Base-by-base conservation (phyloP, 2,113 vertebrate species). In the Plestiodon gilberti region DNA sequence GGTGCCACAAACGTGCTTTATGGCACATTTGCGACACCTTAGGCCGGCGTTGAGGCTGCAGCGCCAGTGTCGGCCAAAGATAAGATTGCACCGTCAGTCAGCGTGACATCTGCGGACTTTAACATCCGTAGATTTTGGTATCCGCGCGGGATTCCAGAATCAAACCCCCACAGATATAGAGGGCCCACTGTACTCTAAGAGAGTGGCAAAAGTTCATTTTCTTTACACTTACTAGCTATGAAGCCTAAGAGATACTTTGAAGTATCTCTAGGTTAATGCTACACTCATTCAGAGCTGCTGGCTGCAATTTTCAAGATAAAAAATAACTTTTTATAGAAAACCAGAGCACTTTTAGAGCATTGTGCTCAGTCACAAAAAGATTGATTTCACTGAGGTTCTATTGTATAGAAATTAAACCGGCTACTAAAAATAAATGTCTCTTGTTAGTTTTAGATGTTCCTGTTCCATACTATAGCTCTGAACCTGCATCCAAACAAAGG, bases 241-340 rank as follows among this genome's bases (percentile, higher is more conserved):
- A 10, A 17, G 0, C 1, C 77, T 83, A 80, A 89, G 84, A 84
- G 86, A 65, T 81, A 87, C 88, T 93, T 84, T 74, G 82, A 89
- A 82, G 81, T 84, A 73, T 89, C 87, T 65, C 87, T 65, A 23
- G 4, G 84, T 85, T 84, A 92, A 76, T 33, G 61, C 69, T 52
- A 88, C 2, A 0, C 48, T 48, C 15, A 71, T 75, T 40, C 18
- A 6, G 88, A 81, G 78, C 59, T 93, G 0, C 65, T 87, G 89
- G 69, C 86, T 85, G 55, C 40, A 1, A 17, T 9, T 76, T 84
- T 70, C 0, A 1, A 86, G 59, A 83, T 55, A 30, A 11, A 48
- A 75, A 83, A 83, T 90, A 88, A 90, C 28, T 14, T 81, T n/a
- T 61, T 76, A 28, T 14, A 48, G 70, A 85, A 33, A 69, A 55